Conservation (phyloP, 2,888 invertebrate genomes). For the Drosophila macrospina region DNA sequence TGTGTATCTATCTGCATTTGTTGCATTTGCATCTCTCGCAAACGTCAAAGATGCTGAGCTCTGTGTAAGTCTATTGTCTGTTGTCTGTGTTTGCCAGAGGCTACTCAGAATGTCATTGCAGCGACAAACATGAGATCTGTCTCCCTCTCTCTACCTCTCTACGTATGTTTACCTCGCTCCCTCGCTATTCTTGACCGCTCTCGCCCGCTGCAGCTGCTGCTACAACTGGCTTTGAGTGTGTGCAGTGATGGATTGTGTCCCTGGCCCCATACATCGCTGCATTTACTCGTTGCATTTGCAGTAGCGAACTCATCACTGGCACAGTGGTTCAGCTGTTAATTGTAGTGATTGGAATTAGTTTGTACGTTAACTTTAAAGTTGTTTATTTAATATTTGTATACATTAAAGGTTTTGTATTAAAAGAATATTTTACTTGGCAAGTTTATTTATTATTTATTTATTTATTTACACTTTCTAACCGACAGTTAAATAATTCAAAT, state of each 20-base stretch:
- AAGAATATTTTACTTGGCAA: too few species aligned
- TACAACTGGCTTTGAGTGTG: slow-evolving; percentile 29
- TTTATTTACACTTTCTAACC: too few species aligned
- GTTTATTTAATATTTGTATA: too few species aligned
- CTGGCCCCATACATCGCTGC: slow-evolving; percentile 48
- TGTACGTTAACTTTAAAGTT: too few species aligned
- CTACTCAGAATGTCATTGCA: slow-evolving; percentile 63
- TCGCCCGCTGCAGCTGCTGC: slow-evolving; percentile 21
- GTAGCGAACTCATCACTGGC: slow-evolving; percentile 42
- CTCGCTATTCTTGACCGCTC: slow-evolving; percentile 23
- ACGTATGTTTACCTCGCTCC: neutral
- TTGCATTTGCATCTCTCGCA: slow-evolving; percentile 63
- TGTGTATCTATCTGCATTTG: slow-evolving; percentile 15
- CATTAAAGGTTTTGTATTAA: too few species aligned
- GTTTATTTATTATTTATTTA: too few species aligned
- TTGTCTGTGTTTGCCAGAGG: slow-evolving; percentile 37
- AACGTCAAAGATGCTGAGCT: slow-evolving; percentile 13
- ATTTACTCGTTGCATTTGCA: slow-evolving; percentile 23
- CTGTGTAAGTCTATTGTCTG: slow-evolving; percentile 33
- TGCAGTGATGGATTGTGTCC: slow-evolving; percentile 70
- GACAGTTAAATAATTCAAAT: neutral
- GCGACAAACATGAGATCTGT: slow-evolving; percentile 39
- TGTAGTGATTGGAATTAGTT: too few species aligned
- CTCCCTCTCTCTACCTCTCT: neutral
- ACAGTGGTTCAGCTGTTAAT: slow-evolving; percentile 24